Evolutionary conservation across 2,797 vertebrate genomes (phyloP).

Genomic region (Onychomys torridus): DNA sequence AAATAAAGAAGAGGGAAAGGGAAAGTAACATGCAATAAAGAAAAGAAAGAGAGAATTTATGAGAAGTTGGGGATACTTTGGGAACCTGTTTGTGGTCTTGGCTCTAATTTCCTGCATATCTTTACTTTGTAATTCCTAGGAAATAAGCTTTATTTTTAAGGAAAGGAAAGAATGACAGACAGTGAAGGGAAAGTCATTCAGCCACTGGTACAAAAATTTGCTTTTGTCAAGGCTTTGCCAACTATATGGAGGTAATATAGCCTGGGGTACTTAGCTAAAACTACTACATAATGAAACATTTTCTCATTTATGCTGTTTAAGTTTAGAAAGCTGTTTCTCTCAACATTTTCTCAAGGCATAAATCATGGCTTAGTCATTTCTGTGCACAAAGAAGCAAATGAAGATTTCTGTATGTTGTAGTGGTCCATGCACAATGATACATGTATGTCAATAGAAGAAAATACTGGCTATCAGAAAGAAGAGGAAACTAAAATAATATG

Average conservation of each 20-base stretch:
- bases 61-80: background rate
- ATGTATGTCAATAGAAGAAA: background rate
- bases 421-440: background rate
- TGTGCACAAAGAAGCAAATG: background rate
- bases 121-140: background rate
- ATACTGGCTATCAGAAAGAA: background rate
- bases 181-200: background rate
- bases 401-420: background rate
- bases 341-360: background rate
- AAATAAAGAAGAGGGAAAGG: background rate
- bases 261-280: background rate
- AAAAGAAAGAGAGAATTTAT: background rate
- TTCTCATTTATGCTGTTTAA: background rate
- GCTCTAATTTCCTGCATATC: background rate
- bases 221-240: background rate
- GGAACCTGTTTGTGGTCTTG: background rate
- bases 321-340: slow-evolving; percentile 13
- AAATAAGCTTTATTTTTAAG: background rate
- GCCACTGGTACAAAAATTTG: background rate
- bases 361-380: background rate
- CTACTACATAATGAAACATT: background rate
- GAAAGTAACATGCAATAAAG: background rate
- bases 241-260: too few species aligned
- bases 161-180: background rate
- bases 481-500: background rate